Evolutionary conservation across 2,113 vertebrate species (phyloP).

Genomic region (Neopipo cinnamomea): DNA sequence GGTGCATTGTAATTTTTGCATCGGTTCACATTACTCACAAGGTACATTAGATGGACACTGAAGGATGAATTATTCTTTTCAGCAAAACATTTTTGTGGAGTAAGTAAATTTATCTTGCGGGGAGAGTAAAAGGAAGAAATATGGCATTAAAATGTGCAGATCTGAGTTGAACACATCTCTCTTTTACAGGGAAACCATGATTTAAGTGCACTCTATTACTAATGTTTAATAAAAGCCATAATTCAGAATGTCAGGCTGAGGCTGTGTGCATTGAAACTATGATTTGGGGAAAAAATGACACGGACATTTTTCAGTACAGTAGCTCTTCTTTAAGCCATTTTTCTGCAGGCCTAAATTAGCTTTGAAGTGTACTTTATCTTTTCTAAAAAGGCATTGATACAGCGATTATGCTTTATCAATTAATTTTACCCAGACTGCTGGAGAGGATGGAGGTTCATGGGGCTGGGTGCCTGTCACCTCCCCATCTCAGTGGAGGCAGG

Average conservation of each 20-base stretch:
- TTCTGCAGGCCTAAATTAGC: conserved; percentile 56
- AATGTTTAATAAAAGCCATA: conserved; percentile 75
- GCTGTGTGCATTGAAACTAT: conserved; percentile 65
- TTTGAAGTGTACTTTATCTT: conserved; percentile 53
- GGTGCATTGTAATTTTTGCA: conserved; percentile 54
- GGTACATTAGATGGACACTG: conserved; percentile 52
- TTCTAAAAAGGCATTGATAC: conserved; percentile 61
- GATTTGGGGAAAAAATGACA: conserved; percentile 54
- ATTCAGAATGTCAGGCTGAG: conserved; percentile 70
- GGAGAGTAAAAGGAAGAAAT: conserved; percentile 64
- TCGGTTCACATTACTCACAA: conserved; percentile 41
- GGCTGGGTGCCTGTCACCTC: neutral
- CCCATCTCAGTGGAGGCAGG: neutral
- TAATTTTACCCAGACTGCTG: neutral
- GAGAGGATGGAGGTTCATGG: neutral
- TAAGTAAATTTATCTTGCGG: conserved; percentile 66
- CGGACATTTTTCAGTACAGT: conserved; percentile 36
- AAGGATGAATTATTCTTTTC: conserved; percentile 67
- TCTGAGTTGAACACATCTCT: conserved; percentile 59
- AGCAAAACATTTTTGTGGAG: conserved; percentile 64
- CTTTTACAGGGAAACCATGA: conserved; percentile 72
- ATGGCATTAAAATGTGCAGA: conserved; percentile 62
- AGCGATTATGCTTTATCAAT: conserved; percentile 52
- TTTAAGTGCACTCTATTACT: conserved; percentile 74
- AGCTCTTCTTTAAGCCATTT: conserved; percentile 63